These are phyloP conservation scores for Lophius americanus DNA, from an alignment of 2,797 vertebrate species.

Conservation along the genomic window DNA sequence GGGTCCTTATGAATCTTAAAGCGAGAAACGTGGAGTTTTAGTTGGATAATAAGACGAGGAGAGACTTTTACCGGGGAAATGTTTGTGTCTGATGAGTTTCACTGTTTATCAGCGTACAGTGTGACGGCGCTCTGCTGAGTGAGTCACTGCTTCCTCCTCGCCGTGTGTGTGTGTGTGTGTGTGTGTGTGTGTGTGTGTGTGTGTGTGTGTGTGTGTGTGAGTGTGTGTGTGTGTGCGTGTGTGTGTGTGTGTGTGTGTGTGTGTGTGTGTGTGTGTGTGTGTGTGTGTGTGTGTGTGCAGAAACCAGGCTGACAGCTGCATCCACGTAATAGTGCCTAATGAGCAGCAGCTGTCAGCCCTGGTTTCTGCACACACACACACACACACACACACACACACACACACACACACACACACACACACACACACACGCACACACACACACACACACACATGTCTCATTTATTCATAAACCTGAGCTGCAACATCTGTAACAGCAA, in stretches of 20 bases:
- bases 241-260: conserved; percentile 38
- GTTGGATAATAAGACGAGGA: conserved; percentile 7
- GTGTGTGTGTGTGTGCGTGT: conserved; percentile 40
- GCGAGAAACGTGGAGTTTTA: conserved; percentile 2
- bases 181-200: conserved; percentile 44
- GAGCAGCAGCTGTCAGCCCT: too few relatives aligned
- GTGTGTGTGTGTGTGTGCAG: conserved; percentile 37
- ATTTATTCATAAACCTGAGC: conserved; percentile 88
- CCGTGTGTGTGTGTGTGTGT: conserved; percentile 28
- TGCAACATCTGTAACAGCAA: conserved; percentile 80
- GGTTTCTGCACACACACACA: conserved; percentile 48
- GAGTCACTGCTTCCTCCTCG: conserved; percentile 77
- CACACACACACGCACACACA: conserved; percentile 20
- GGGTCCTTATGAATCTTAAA: neutral
- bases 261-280: conserved; percentile 24
- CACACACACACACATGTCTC: neutral
- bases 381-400: conserved; percentile 48
- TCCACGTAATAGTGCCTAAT: too few relatives aligned
- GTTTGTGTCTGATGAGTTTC: conserved; percentile 71
- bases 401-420: conserved; percentile 14
- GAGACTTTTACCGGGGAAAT: conserved; percentile 57
- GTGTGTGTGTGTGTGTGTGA: conserved; percentile 29
- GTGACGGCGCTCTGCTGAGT: conserved; percentile 72
- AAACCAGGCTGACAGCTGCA: conserved; percentile 91
- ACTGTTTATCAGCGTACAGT: conserved; percentile 73